Evolutionary conservation across 2,888 invertebrate species (phyloP).

Genomic region (Agonopterix arenella): DNA sequence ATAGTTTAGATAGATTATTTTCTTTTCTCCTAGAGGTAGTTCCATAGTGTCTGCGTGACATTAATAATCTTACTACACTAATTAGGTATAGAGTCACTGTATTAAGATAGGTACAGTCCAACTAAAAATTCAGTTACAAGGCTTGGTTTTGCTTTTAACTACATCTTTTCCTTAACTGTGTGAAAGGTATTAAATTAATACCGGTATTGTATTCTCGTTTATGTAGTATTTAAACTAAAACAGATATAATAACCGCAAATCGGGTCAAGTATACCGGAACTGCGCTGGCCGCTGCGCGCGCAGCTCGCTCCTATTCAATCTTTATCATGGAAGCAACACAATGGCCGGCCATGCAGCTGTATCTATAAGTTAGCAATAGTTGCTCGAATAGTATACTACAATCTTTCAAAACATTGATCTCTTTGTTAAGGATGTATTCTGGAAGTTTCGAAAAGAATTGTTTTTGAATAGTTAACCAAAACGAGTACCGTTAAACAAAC

Average conservation of each 20-base stretch:
- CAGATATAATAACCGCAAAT: constrained; percentile 44
- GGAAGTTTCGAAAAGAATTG: background rate
- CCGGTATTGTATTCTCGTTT: background rate
- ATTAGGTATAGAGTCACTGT: too few species aligned
- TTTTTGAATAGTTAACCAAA: too few species aligned
- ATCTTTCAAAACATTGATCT: too few species aligned
- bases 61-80: too few species aligned
- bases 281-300: constrained; percentile 45
- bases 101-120: background rate
- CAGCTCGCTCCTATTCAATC: constrained; percentile 56
- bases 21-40: too few species aligned
- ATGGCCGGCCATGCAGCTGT: constrained; percentile 17
- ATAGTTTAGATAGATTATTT: too few species aligned
- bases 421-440: too few species aligned
- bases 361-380: too few species aligned
- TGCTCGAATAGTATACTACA: too few species aligned
- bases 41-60: too few species aligned
- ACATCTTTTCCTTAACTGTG: background rate
- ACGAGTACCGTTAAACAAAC: too few species aligned
- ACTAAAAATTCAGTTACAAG: background rate
- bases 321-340: constrained; percentile 41
- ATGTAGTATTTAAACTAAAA: constrained; percentile 16
- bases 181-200: background rate
- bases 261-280: constrained; percentile 73
- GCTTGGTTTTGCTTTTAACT: background rate